Evolutionary conservation across 2,888 invertebrate genomes (phyloP), one percentile per base, ranked within the genome.

Genomic region (Siphonodentalium dalli): DNA sequence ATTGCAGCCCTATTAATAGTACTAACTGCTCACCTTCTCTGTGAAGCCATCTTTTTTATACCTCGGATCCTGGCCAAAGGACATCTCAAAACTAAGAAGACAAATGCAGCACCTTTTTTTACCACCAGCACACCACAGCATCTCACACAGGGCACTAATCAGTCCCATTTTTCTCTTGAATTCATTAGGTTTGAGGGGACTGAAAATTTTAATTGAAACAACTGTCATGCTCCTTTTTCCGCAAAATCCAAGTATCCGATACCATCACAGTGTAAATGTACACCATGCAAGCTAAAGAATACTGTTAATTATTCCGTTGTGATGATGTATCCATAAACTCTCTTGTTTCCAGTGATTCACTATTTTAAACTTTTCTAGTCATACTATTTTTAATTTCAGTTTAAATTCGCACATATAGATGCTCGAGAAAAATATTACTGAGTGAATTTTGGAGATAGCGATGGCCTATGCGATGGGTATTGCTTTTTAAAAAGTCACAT

Each of bases 41-140:
- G 90, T 90, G 21, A 90, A 84, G 2, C 88, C 87, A 72, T 90
- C 90, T 65, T 88, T 88, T 63, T 89, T 89, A 75, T 89, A 90
- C 24, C 63, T 85, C 20, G 87, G 86, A 61, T 87, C 87, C 65
- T 90, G 90, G 51, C 87, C 87, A 51, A 70, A 72, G 39, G 64
- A 65, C 3, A 58, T 54, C 15, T 66, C 57, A 2, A 69, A 70
- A 44, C 71, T 67, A 24, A 56, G 56, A 5, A 75, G 57, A 52
- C 68, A 71, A 31, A 80, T 60, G 47, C 62, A 63, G 44, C 75
- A 75, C n/a, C 68, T 54, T 29, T 80, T 81, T 66, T 84, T 85
- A 51, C 88, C 88, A 0, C 87, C 87, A 44, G 88, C 87, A 33
- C 87, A 85, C 87, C 89, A 89, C 58, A 90, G 83, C 34, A 90